Conservation (phyloP, 2,888 invertebrate genomes). For the Tipula confusa region DNA sequence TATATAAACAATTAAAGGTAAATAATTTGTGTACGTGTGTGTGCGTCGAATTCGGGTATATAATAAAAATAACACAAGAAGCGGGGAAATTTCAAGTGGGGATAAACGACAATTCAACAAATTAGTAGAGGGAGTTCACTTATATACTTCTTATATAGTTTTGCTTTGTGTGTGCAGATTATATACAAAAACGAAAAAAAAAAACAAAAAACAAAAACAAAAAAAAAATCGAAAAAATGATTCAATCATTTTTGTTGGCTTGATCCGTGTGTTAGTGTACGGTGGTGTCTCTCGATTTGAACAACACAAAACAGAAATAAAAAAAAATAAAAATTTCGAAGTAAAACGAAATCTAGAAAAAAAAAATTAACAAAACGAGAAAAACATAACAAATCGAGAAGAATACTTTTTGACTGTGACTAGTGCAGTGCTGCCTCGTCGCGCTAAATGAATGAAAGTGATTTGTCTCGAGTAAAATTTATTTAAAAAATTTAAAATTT, state of each 20-base stretch:
- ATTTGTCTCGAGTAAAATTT: not conserved
- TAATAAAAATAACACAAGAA: no score
- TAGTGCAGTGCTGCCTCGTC: slow-evolving; percentile 31
- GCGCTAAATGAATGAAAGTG: slow-evolving; percentile 31
- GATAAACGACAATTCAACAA: not conserved
- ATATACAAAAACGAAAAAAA: not conserved
- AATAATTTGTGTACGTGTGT: not conserved
- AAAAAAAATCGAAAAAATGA: slow-evolving; percentile 14
- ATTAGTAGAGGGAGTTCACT: not conserved
- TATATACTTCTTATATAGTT: slow-evolving; percentile 17
- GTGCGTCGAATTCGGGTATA: not conserved
- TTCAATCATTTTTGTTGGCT: slow-evolving; percentile 20
- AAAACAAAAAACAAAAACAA: not conserved
- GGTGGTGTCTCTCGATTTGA: slow-evolving; percentile 20
- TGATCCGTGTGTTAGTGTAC: slow-evolving; percentile 20
- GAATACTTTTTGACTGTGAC: slow-evolving; percentile 30
- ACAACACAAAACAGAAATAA: not conserved
- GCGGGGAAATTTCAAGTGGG: not conserved
- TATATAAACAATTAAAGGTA: no score
- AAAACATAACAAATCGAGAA: slow-evolving; percentile 20
- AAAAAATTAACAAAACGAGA: not conserved
- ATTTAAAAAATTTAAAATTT: not conserved
- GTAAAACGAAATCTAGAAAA: not conserved
- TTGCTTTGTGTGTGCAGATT: not conserved
- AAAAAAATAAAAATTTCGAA: no score